Evolutionary conservation across 2,797 vertebrate genomes (phyloP).

Genomic region (Macropodus opercularis): DNA sequence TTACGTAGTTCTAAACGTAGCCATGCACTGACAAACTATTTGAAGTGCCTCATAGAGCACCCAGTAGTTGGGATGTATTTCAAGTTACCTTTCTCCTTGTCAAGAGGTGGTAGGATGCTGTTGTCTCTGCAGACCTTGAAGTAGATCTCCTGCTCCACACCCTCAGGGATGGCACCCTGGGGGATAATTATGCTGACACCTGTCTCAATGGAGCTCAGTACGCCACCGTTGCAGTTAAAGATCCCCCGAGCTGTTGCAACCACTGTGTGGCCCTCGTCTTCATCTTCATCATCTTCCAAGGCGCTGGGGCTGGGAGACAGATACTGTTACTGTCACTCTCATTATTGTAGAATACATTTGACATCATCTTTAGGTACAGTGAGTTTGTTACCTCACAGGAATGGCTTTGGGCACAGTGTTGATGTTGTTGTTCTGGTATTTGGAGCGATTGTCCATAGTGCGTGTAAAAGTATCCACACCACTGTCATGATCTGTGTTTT

Average conservation of each 20-base stretch:
- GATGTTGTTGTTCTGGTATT: slow-evolving; percentile 93
- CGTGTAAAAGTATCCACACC: slow-evolving; percentile 91
- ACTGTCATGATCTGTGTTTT: slow-evolving; percentile 86
- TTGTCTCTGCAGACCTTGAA: slow-evolving; percentile 99
- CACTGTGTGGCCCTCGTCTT: slow-evolving; percentile 98
- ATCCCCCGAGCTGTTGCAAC: slow-evolving; percentile 96
- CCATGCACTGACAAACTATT: too few relatives aligned
- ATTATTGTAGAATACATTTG: slow-evolving; percentile 10
- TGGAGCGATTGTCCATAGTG: slow-evolving; percentile 88
- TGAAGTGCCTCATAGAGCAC: background rate
- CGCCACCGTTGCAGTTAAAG: slow-evolving; percentile 96
- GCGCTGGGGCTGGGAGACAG: slow-evolving; percentile 86
- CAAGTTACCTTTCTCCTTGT: slow-evolving; percentile 96
- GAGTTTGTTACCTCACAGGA: slow-evolving; percentile 89
- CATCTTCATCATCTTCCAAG: slow-evolving; percentile 96
- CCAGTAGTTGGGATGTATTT: slow-evolving; percentile 1
- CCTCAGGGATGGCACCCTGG: slow-evolving; percentile 96
- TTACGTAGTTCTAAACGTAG: too few relatives aligned
- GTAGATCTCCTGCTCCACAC: slow-evolving; percentile 98
- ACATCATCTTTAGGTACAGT: background rate
- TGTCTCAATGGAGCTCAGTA: slow-evolving; percentile 98
- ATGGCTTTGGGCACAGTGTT: slow-evolving; percentile 94
- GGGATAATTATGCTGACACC: slow-evolving; percentile 99
- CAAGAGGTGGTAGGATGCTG: slow-evolving; percentile 97
- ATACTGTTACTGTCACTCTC: slow-evolving; percentile 68